phyloP scores from a whole-genome alignment of 30 jellyfish, hydroid and myxozoan genomes.

The Sanderia malayensis region DNA sequence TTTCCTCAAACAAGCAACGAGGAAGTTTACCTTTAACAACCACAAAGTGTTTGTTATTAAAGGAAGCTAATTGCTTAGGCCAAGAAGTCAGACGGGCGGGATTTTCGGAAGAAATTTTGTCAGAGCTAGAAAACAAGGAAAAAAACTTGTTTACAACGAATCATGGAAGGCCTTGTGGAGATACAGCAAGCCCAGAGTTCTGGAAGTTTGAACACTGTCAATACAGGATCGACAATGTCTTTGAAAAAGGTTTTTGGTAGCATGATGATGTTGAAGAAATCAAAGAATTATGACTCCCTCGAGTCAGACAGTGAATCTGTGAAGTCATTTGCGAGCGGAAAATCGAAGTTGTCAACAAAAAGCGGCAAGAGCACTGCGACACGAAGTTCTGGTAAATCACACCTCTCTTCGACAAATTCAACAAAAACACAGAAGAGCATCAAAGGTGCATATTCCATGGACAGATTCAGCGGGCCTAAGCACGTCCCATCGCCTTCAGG shows the following conservation, averaged over 20 bases:
- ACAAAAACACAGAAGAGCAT: slow-evolving; percentile 34
- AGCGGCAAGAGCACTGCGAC: slow-evolving; percentile 21
- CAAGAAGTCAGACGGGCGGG: too few relatives aligned
- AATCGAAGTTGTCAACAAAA: too few relatives aligned
- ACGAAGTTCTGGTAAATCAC: slow-evolving; percentile 1
- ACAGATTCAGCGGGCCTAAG: slow-evolving; percentile 51
- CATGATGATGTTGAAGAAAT: slow-evolving; percentile 24
- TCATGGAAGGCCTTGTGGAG: slow-evolving; percentile 63
- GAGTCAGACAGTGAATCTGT: slow-evolving; percentile 53
- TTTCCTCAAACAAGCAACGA: too few relatives aligned
- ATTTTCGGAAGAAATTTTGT: too few relatives aligned
- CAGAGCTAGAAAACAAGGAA: too few relatives aligned
- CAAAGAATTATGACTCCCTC: slow-evolving; percentile 17
- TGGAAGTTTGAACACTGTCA: slow-evolving; percentile 30
- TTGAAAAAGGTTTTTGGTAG: slow-evolving; percentile 42
- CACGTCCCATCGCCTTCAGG: slow-evolving; percentile 14
- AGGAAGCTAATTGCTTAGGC: too few relatives aligned
- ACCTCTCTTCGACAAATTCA: slow-evolving; percentile 24
- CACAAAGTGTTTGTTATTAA: too few relatives aligned
- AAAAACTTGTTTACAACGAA: too few relatives aligned
- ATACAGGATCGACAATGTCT: slow-evolving; percentile 46
- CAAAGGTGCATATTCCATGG: slow-evolving; percentile 47
- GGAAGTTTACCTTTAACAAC: too few relatives aligned
- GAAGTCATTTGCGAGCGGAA: slow-evolving; percentile 30
- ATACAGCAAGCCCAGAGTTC: slow-evolving; percentile 52